These are phyloP conservation scores for Muscidifurax raptorellus DNA, from an alignment of 1,140 invertebrate genomes.

Conservation along the genomic window DNA sequence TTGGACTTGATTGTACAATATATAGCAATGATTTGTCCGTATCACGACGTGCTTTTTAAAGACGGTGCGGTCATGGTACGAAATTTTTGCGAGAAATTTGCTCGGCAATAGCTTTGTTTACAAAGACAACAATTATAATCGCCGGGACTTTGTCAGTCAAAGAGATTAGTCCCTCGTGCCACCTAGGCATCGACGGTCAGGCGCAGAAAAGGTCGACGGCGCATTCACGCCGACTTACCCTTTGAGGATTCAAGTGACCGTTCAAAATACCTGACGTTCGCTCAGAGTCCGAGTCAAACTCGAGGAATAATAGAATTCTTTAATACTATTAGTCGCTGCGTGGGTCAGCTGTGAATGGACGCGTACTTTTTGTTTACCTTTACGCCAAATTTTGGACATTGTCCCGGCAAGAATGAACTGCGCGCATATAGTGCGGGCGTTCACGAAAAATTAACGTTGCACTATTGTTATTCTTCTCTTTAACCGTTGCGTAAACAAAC, in stretches of 20 bases:
- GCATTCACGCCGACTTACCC: slow-evolving; percentile 36
- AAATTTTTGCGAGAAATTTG: slow-evolving; percentile 22
- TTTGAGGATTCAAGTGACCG: slow-evolving; percentile 32
- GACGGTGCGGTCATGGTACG: too few species aligned
- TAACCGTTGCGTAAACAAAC: background rate
- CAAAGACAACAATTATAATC: slow-evolving; percentile 48
- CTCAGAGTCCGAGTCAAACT: slow-evolving; percentile 17
- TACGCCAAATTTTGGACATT: background rate
- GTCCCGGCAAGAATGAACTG: background rate
- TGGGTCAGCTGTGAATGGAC: background rate
- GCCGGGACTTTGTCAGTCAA: slow-evolving; percentile 30
- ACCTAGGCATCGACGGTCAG: background rate
- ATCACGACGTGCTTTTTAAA: too few species aligned
- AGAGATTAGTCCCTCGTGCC: slow-evolving; percentile 30
- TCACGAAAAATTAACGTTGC: slow-evolving; percentile 15
- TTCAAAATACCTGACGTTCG: slow-evolving; percentile 34
- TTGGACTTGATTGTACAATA: background rate
- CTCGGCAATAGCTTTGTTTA: background rate
- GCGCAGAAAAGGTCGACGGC: background rate
- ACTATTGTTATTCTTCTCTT: background rate
- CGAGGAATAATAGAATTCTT: slow-evolving; percentile 32
- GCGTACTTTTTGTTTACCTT: slow-evolving; percentile 25
- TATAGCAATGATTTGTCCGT: background rate
- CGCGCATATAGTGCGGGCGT: background rate
- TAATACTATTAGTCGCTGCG: slow-evolving; percentile 39